phyloP scores from a whole-genome alignment of 2,888 invertebrate genomes.

The Antheraea assamensis region DNA sequence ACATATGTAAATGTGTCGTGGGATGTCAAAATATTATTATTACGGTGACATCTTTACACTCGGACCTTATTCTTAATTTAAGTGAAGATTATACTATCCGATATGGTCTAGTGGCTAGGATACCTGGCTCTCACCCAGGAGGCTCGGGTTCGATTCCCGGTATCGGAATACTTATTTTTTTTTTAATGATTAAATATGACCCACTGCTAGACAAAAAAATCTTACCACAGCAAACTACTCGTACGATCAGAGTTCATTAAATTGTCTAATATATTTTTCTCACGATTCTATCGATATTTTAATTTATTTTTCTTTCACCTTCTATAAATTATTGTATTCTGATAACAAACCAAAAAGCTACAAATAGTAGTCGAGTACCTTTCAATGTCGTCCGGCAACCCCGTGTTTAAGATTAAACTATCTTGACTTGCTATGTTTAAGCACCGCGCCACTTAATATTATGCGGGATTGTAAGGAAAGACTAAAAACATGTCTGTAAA shows the following conservation, averaged over 20 bases:
- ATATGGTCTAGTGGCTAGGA: constrained; percentile 87
- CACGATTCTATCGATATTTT: too few species aligned
- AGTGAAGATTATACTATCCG: constrained; percentile 39
- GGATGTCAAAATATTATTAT: constrained; percentile 23
- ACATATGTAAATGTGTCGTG: constrained; percentile 21
- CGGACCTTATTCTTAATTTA: not conserved
- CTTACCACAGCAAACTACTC: too few species aligned
- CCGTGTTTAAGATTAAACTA: not conserved
- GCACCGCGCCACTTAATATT: not conserved
- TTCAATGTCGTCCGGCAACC: not conserved
- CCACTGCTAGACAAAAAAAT: too few species aligned
- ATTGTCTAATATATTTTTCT: too few species aligned
- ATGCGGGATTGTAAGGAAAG: not conserved
- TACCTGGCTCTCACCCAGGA: constrained; percentile 88
- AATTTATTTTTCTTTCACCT: too few species aligned
- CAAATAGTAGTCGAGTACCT: not conserved
- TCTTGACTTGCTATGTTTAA: not conserved
- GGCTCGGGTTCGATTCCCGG: constrained; percentile 84
- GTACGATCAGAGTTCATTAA: too few species aligned
- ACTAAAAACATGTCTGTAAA: not conserved
- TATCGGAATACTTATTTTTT: constrained; percentile 65
- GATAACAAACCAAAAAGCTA: not conserved
- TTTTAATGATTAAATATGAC: too few species aligned
- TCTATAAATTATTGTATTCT: too few species aligned
- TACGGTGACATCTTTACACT: not conserved